A percentile compares a stretch with the other conserved stretches of the same genome.
Evolutionary conservation across 2,113 vertebrate species (phyloP).

Genomic region (Rallus limicola): DNA sequence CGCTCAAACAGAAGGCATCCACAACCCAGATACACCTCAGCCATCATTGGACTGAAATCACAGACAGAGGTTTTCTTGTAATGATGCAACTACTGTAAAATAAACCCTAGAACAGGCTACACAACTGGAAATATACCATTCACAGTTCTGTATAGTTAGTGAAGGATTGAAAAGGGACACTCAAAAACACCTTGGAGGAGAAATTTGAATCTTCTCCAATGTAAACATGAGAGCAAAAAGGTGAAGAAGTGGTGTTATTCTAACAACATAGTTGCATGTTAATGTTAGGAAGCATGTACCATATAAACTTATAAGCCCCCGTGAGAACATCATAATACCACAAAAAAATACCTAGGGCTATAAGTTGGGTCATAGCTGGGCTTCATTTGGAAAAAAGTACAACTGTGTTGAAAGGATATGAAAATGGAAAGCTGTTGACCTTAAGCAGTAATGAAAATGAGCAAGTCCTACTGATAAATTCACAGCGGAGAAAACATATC

Average conservation of each 20-base stretch:
- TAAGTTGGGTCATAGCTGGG: background rate
- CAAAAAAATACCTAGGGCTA: background rate
- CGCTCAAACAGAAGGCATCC: background rate
- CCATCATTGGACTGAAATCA: background rate
- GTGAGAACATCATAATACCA: accelerated
- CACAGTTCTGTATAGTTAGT: background rate
- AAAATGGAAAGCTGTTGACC: background rate
- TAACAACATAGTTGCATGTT: background rate
- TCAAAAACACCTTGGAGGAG: background rate
- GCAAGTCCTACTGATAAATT: background rate
- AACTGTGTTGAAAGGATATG: background rate
- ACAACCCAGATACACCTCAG: background rate
- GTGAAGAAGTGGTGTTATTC: background rate
- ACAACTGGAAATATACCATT: background rate
- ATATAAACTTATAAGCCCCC: background rate
- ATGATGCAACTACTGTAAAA: background rate
- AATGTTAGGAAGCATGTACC: background rate
- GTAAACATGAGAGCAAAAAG: background rate
- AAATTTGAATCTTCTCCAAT: background rate
- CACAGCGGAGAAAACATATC: background rate
- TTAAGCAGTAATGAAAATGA: background rate
- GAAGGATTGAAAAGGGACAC: background rate
- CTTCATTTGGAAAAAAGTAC: background rate
- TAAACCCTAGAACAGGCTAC: background rate
- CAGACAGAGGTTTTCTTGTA: background rate